Evolutionary conservation across 2,888 invertebrate genomes (phyloP), one percentile per base, ranked within the genome.

Genomic region (Microctonus hyperodae): DNA sequence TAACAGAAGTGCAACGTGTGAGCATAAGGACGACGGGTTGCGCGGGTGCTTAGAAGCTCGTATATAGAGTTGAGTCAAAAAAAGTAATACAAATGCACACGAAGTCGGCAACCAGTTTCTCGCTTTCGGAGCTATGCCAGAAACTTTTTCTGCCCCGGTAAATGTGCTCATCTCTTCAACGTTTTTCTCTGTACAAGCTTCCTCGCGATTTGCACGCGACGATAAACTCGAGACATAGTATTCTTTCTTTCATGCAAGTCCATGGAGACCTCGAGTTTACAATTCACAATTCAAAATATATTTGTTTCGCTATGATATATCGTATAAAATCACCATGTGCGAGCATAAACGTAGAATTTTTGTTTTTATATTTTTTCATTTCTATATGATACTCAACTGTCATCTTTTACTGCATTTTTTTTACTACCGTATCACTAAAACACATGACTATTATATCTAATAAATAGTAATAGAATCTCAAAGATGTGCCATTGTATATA

Each of bases 51-150:
- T 56, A 63, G 61, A 56, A 56, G 53, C 59, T 65, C 35, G 61
- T 40, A 64, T 56, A 63, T 64, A 44, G 65, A 65, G 57, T 62
- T 73, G 69, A 69, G 69, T 75, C 75, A 75, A 73, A 76, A 75
- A 77, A 76, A 76, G 74, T 77, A 77, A 75, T 78, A 75, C 71
- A 63, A 68, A 60, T 60, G 44, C 60, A 65, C 40, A 50, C 56
- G 31, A 16, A 16, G 22, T 50, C 33, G 16, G 10, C 50, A 57
- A 25, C 44, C 55, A 37, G 57, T 63, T 66, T 69, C 69, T 63
- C 63, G 58, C 65, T 60, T 60, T 63, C 72, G 67, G 69, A 76
- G 67, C 69, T 40, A 59, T 75, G 73, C 73, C 73, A 72, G 73
- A 65, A 73, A 68, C 64, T 70, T 70, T 61, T 65, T 57, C 67